Evolutionary conservation across 2,888 invertebrate genomes (phyloP).

Genomic region (Oxytorus armatus): DNA sequence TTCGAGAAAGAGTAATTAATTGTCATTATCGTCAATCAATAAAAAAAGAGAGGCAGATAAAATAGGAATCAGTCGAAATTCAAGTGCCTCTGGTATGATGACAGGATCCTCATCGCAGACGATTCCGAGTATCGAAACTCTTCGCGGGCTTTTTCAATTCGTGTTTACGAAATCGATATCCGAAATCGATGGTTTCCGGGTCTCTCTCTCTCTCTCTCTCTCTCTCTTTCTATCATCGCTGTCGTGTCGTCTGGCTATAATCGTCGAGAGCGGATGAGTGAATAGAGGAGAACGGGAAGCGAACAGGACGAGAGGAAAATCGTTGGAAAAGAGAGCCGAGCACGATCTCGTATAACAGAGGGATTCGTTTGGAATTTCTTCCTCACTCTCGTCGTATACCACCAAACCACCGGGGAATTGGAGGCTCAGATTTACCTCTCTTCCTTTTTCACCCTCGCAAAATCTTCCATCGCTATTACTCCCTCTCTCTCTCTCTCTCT

Average conservation of each 20-base stretch:
- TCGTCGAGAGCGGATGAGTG: conserved; percentile 36
- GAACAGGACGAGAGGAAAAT: conserved; percentile 26
- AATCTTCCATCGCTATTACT: conserved; percentile 11
- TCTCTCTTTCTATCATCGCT: conserved; percentile 10
- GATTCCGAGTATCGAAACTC: background rate
- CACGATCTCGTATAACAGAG: conserved; percentile 13
- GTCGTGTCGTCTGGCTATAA: conserved; percentile 35
- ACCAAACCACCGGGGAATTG: conserved; percentile 26
- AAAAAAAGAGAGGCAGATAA: background rate
- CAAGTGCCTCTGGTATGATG: conserved; percentile 32
- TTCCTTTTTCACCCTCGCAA: conserved; percentile 16
- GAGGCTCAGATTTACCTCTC: conserved; percentile 29
- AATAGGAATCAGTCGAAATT: conserved; percentile 22
- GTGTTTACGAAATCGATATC: conserved; percentile 50
- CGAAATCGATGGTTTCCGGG: conserved; percentile 48
- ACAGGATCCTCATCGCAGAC: conserved; percentile 15
- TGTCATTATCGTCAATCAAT: background rate
- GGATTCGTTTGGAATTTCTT: conserved; percentile 36
- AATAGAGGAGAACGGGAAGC: conserved; percentile 17
- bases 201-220: conserved; percentile 13
- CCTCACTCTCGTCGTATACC: background rate
- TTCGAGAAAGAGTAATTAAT: conserved; percentile 11
- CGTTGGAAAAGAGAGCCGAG: conserved; percentile 41
- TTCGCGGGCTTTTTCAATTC: conserved; percentile 11
- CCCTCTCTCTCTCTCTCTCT: background rate